phyloP scores from a whole-genome alignment of 2,888 invertebrate species.

The Caprella mutica region DNA sequence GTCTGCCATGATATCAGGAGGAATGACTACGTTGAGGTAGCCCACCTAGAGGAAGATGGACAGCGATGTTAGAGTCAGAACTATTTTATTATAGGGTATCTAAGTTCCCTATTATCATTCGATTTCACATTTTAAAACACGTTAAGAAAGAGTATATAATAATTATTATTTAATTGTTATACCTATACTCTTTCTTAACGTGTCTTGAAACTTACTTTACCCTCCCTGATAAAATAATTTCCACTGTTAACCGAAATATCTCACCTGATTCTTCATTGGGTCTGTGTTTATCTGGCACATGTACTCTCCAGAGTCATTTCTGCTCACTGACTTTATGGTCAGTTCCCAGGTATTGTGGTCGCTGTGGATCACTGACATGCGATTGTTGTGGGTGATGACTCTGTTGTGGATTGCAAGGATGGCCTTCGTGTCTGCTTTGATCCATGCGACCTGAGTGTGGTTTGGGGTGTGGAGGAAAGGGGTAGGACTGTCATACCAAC shows the following conservation, averaged over 20 bases:
- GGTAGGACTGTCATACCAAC: neutral
- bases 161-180: no score
- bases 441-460: constrained; percentile 81
- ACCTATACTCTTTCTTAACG: no score
- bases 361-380: constrained; percentile 43
- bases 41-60: constrained; percentile 52
- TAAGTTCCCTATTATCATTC: no score
- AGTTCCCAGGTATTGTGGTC: constrained; percentile 89
- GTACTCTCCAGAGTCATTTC: constrained; percentile 71
- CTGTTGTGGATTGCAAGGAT: constrained; percentile 86
- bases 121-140: no score
- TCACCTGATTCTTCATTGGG: constrained; percentile 80
- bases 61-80: no score
- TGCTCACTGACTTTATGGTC: constrained; percentile 68
- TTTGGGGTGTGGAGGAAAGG: neutral
- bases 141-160: no score
- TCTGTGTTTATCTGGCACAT: constrained; percentile 93
- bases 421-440: constrained; percentile 85
- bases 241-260: constrained; percentile 35
- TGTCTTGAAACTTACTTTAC: no score
- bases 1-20: constrained; percentile 72
- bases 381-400: constrained; percentile 83
- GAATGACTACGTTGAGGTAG: constrained; percentile 78
- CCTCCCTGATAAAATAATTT: neutral
- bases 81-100: no score